Base-by-base conservation (phyloP, 2,113 vertebrate species). In the Clarias batrachus region DNA sequence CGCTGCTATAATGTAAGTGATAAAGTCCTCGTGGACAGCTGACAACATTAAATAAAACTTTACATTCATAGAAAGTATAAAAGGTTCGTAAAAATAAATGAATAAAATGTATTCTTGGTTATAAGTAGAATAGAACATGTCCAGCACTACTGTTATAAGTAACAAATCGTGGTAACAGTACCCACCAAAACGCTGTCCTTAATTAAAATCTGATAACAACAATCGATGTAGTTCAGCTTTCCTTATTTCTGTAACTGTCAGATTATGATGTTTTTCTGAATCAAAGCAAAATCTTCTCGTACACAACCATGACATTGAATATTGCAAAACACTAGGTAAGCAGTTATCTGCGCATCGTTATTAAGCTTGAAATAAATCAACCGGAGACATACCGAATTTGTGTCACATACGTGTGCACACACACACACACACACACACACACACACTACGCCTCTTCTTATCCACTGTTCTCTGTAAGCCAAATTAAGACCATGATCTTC, bases 401-500 rank as follows among this genome's bases (percentile, higher is more conserved):
- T 62, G 27, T 48, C 33, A 10, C 62, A 2, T 17, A 19, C 59
- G 23, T 11, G 9, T 41, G 27, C 5, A n/a, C 23, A 25, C 54
- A n/a, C 37, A 59, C 57, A 59, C 57, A 59, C 57, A 57, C 56
- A 57, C 56, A 57, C 57, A 59, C 57, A 59, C 57, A 7, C 48
- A 48, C 48, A 73, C 37, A 62, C 70, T 63, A 48, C 12, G 17
- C n/a, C 25, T 85, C 71, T 41, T 59, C 73, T 14, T 17, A 25
- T 84, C 83, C 70, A 74, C 68, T 71, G 48, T 48, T 84, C 56
- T 59, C 21, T 27, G 57, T 27, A n/a, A 60, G 23, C 74, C 74
- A 56, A 77, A 77, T 57, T 27, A 59, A 62, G 83, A 76, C 83
- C 33, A 60, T 74, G 16, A 77, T 63, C 59, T 54, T 85, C 59